A percentile compares a stretch with the other conserved stretches of the same genome.
phyloP scores from a whole-genome alignment of 2,113 vertebrate species.

The Cyprinodon variegatus region DNA sequence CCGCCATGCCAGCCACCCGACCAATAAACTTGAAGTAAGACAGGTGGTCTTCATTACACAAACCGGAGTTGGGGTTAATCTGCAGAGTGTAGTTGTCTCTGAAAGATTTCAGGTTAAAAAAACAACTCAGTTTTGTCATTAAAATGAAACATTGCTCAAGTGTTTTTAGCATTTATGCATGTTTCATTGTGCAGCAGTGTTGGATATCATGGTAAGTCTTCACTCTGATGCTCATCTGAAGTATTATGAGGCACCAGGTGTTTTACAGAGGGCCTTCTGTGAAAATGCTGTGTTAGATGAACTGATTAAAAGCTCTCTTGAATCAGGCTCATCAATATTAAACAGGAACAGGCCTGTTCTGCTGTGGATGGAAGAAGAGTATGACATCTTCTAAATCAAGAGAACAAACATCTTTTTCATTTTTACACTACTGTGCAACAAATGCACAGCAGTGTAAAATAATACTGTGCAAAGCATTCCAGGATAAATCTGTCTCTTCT shows the following conservation, averaged over 20 bases:
- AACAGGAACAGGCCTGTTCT: too few species aligned
- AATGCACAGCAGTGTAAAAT: too few species aligned
- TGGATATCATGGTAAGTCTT: background rate
- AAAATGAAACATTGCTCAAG: background rate
- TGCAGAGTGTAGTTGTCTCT: conserved; percentile 99
- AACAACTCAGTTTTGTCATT: background rate
- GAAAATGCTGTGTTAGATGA: background rate
- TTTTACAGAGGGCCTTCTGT: background rate
- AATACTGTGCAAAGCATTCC: too few species aligned
- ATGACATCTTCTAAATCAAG: background rate
- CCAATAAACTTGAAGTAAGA: conserved; percentile 99
- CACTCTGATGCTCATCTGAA: conserved; percentile 1
- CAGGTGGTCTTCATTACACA: conserved; percentile 98
- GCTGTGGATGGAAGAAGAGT: background rate
- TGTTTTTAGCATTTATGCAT: background rate
- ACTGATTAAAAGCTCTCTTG: background rate
- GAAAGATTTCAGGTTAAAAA: conserved; percentile 52
- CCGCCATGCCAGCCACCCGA: conserved; percentile 97
- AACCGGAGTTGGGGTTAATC: conserved; percentile 97
- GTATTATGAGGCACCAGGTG: background rate
- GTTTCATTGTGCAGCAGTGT: background rate
- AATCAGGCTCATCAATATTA: background rate
- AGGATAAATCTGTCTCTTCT: too few species aligned
- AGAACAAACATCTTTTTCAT: background rate
- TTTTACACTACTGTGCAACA: too few species aligned